Evolutionary conservation across 2,797 vertebrate genomes (phyloP).

Genomic region (Amazona finschi): DNA sequence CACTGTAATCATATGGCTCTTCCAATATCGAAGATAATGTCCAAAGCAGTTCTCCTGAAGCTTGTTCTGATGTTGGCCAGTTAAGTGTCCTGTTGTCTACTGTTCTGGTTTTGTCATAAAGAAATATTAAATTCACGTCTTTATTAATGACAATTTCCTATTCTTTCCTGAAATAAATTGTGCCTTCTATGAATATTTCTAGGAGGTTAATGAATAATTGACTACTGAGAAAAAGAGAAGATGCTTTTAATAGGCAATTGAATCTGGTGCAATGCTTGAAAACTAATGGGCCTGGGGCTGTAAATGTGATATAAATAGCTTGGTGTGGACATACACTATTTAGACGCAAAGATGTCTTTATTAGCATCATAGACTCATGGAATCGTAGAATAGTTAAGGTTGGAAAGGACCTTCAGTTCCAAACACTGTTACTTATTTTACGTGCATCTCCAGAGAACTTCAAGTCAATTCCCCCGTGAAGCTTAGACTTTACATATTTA

Average conservation of each 20-base stretch:
- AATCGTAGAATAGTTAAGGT: background rate
- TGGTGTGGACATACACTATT: background rate
- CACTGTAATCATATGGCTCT: background rate
- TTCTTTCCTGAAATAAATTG: background rate
- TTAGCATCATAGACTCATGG: background rate
- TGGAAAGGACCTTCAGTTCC: background rate
- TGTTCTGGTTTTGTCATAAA: background rate
- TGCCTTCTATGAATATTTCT: background rate
- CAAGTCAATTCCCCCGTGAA: background rate
- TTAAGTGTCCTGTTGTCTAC: background rate
- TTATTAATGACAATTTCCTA: background rate
- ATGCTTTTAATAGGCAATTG: background rate
- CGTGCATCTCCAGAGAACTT: background rate
- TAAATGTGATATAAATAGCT: background rate
- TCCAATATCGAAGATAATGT: background rate
- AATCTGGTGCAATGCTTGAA: background rate
- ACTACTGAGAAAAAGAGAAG: background rate
- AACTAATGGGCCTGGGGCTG: background rate
- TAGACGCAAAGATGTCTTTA: background rate
- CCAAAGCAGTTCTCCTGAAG: background rate
- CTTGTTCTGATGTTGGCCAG: background rate
- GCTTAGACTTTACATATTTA: background rate
- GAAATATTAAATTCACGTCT: background rate
- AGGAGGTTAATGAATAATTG: slow-evolving; percentile 13
- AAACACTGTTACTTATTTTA: background rate